Conservation (phyloP, 1,140 invertebrate genomes). For the Drosophila pectinifera region DNA sequence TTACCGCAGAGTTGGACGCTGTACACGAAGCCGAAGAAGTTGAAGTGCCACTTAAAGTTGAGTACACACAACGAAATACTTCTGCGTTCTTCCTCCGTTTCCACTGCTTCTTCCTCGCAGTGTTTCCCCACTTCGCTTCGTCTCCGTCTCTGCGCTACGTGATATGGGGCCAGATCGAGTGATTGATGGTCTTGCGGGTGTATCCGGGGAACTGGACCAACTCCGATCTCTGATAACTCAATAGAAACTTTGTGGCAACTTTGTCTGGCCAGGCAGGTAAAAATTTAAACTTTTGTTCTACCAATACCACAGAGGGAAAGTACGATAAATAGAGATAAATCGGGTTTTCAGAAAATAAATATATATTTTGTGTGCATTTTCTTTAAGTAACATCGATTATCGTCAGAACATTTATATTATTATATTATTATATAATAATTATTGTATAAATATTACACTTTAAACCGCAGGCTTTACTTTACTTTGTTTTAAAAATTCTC, state of each 20-base stretch:
- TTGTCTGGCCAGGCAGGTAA: neutral
- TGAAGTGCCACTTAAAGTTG: conserved; percentile 55
- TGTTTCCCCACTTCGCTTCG: conserved; percentile 2
- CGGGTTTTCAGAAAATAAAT: neutral
- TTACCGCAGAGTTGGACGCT: conserved; percentile 23
- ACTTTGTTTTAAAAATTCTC: neutral
- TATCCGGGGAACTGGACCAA: conserved; percentile 15
- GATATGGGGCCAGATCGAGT: conserved; percentile 52
- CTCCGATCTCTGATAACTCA: conserved; percentile 22
- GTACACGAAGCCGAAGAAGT: conserved; percentile 55
- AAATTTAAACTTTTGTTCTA: neutral
- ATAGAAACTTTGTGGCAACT: conserved; percentile 7
- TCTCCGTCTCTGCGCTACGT: conserved; percentile 48
- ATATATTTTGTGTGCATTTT: no score
- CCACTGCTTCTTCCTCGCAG: conserved; percentile 3
- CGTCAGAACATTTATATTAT: no score
- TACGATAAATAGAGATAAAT: neutral
- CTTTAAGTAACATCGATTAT: no score
- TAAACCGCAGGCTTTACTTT: neutral
- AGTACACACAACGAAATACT: conserved; percentile 59
- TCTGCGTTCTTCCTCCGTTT: conserved; percentile 31
- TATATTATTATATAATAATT: no score
- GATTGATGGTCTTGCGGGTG: conserved; percentile 49
- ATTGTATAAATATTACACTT: neutral
- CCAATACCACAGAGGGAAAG: neutral